Conservation (phyloP, 2,888 invertebrate genomes). For the Halictus quadricinctus region DNA sequence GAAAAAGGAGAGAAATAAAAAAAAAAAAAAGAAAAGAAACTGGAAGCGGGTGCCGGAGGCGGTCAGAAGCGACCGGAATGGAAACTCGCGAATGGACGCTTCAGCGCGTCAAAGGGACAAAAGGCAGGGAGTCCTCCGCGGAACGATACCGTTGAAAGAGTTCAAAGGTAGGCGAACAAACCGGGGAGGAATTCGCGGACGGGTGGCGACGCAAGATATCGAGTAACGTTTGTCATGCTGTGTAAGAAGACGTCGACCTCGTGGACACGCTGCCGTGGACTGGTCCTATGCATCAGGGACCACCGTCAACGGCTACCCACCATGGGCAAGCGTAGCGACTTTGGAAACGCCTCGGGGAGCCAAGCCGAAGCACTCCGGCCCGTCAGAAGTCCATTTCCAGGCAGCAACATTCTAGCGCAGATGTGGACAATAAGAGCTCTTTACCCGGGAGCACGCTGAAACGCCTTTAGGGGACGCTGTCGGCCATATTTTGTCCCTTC, state of each 20-base stretch:
- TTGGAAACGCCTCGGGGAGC: neutral
- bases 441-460: too few species aligned
- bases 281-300: slow-evolving; percentile 15
- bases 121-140: slow-evolving; percentile 14
- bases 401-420: neutral
- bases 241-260: slow-evolving; percentile 78
- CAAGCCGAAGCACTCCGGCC: neutral
- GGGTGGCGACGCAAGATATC: slow-evolving; percentile 62
- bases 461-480: neutral
- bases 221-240: slow-evolving; percentile 77
- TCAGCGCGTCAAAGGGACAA: slow-evolving; percentile 14
- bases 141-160: slow-evolving; percentile 12
- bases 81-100: neutral
- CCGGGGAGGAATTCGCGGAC: slow-evolving; percentile 37
- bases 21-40: neutral
- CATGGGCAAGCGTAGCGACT: neutral
- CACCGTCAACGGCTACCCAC: slow-evolving; percentile 9
- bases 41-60: slow-evolving; percentile 1
- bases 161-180: slow-evolving; percentile 28
- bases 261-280: slow-evolving; percentile 44
- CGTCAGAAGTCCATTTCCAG: neutral
- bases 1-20: neutral
- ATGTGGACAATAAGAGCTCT: neutral
- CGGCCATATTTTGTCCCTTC: neutral
- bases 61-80: slow-evolving; percentile 8